phyloP scores from a whole-genome alignment of 2,888 invertebrate genomes.

The Erebia ligea region DNA sequence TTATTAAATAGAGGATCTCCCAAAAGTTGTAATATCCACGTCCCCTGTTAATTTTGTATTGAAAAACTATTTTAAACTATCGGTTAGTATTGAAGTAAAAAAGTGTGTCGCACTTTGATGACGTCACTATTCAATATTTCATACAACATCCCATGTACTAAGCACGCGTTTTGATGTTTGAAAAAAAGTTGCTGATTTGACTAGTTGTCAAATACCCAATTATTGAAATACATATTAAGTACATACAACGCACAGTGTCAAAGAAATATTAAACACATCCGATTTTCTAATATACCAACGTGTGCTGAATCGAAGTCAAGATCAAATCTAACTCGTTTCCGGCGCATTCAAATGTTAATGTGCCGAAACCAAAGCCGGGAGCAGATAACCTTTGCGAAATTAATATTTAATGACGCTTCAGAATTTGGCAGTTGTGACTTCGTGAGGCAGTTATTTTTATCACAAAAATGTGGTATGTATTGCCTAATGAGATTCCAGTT shows the following conservation, averaged over 20 bases:
- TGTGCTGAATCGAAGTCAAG: slow-evolving; percentile 32
- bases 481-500: slow-evolving; percentile 1
- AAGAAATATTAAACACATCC: slow-evolving; percentile 3
- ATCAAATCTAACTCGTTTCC: slow-evolving; percentile 43
- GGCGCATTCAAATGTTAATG: slow-evolving; percentile 45
- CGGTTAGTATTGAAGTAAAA: too few relatives aligned
- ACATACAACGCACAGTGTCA: not conserved
- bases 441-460: slow-evolving; percentile 20
- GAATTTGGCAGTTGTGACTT: slow-evolving; percentile 17
- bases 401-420: slow-evolving; percentile 31
- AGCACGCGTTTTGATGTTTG: too few relatives aligned
- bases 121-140: too few relatives aligned
- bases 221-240: too few relatives aligned
- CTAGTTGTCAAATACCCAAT: too few relatives aligned
- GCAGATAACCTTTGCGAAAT: slow-evolving; percentile 39
- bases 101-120: too few relatives aligned
- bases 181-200: too few relatives aligned
- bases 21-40: too few relatives aligned
- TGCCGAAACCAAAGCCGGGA: slow-evolving; percentile 33
- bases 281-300: slow-evolving; percentile 14
- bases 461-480: slow-evolving; percentile 3
- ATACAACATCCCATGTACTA: too few relatives aligned
- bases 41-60: too few relatives aligned
- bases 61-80: too few relatives aligned
- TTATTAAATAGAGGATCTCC: too few relatives aligned